phyloP scores from a whole-genome alignment of 2,797 vertebrate genomes.

The Poecilia wingei region DNA sequence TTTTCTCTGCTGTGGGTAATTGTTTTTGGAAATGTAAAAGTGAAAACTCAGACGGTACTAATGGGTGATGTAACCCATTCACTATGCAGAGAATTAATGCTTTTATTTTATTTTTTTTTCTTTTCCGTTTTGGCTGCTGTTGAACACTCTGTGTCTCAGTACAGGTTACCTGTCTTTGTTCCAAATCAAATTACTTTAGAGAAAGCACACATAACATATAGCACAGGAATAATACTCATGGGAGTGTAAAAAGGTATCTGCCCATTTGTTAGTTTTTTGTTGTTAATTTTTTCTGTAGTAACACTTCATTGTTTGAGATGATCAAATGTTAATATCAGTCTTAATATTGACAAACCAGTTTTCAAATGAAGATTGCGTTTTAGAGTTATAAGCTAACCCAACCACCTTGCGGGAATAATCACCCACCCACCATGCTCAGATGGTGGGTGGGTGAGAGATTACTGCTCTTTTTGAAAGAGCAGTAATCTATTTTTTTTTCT shows the following conservation, averaged over 20 bases:
- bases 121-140: not conserved
- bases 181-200: conserved; percentile 17
- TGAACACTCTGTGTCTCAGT: not conserved
- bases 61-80: not conserved
- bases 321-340: not conserved
- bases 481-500: not conserved
- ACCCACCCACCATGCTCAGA: not conserved
- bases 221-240: not conserved
- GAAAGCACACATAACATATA: not conserved
- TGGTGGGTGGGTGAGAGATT: no score
- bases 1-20: not conserved
- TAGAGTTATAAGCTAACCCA: not conserved
- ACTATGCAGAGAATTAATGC: conserved; percentile 1
- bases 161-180: conserved; percentile 21
- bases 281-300: not conserved
- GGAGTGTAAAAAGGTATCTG: not conserved
- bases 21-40: conserved; percentile 8
- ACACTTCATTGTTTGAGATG: not conserved
- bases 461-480: not conserved
- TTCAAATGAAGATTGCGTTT: not conserved
- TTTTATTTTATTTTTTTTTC: not conserved
- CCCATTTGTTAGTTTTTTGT: no score
- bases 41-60: not conserved
- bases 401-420: not conserved
- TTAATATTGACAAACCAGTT: not conserved